A percentile compares a stretch with the other conserved stretches of the same genome.
Evolutionary conservation across 2,797 vertebrate genomes (phyloP).

Genomic region (Mionectes olivaceus): DNA sequence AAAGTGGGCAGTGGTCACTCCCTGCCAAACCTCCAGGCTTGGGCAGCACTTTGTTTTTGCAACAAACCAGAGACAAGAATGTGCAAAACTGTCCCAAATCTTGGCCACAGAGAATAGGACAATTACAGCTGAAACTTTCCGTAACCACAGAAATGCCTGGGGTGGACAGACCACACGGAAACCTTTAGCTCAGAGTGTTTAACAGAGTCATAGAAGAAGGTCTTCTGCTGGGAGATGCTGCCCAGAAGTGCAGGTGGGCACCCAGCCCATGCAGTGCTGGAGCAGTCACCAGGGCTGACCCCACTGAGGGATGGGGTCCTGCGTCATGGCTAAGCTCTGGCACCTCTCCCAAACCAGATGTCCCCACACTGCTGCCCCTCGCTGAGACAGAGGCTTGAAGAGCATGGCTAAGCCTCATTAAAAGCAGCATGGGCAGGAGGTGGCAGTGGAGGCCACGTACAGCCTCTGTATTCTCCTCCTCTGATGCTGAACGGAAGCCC

Average conservation of each 20-base stretch:
- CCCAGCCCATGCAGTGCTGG: not conserved
- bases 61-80: slow-evolving; percentile 11
- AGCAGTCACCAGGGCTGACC: not conserved
- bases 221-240: not conserved
- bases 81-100: not conserved
- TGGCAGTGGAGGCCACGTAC: not conserved
- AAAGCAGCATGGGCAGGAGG: slow-evolving; percentile 37
- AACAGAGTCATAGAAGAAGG: not conserved
- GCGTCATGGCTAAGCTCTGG: not conserved
- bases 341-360: not conserved
- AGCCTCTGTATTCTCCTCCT: not conserved
- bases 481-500: not conserved
- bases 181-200: not conserved
- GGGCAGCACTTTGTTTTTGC: not conserved
- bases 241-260: not conserved
- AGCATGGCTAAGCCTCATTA: not conserved
- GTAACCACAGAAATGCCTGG: not conserved
- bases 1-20: not conserved
- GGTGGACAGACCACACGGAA: not conserved
- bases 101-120: not conserved
- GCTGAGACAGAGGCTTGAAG: not conserved
- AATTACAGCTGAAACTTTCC: not conserved
- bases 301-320: not conserved
- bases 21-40: not conserved
- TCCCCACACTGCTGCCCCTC: not conserved